phyloP scores from a whole-genome alignment of 2,797 vertebrate species.

The Hyperoplus immaculatus region DNA sequence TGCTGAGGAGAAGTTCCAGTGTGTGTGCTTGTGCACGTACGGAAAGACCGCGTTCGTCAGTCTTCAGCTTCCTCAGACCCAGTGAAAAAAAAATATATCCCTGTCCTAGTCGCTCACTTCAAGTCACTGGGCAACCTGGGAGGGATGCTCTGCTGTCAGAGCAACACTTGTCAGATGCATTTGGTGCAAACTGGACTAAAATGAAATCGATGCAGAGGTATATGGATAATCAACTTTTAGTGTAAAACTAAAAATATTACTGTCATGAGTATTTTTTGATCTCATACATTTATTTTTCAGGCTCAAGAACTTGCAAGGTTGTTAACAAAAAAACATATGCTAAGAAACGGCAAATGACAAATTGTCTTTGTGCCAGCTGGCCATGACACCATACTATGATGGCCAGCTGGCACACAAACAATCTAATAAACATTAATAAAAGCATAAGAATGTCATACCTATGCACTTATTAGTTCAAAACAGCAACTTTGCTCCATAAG shows the following conservation, averaged over 20 bases:
- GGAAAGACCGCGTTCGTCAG: conserved; percentile 46
- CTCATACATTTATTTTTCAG: background rate
- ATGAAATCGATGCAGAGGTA: conserved; percentile 3
- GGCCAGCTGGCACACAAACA: no score
- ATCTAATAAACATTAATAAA: no score
- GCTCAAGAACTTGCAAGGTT: background rate
- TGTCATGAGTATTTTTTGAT: no score
- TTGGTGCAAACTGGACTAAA: conserved; percentile 22
- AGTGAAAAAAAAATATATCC: conserved; percentile 29
- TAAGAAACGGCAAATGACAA: background rate
- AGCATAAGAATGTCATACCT: background rate
- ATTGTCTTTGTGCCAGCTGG: no score
- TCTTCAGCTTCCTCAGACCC: conserved; percentile 28
- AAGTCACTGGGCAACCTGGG: conserved; percentile 31
- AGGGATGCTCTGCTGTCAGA: conserved; percentile 17
- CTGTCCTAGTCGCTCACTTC: conserved; percentile 47
- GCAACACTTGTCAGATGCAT: conserved; percentile 28
- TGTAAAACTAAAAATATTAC: background rate
- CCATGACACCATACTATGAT: no score
- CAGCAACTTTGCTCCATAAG: background rate
- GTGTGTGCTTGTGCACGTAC: conserved; percentile 17
- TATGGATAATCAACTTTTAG: conserved; percentile 19
- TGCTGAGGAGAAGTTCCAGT: conserved; percentile 29
- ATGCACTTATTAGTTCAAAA: background rate
- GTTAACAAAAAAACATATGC: background rate